These are phyloP conservation scores for Arothron firmamentum DNA, from an alignment of 2,113 vertebrate genomes.

Conservation along the genomic window DNA sequence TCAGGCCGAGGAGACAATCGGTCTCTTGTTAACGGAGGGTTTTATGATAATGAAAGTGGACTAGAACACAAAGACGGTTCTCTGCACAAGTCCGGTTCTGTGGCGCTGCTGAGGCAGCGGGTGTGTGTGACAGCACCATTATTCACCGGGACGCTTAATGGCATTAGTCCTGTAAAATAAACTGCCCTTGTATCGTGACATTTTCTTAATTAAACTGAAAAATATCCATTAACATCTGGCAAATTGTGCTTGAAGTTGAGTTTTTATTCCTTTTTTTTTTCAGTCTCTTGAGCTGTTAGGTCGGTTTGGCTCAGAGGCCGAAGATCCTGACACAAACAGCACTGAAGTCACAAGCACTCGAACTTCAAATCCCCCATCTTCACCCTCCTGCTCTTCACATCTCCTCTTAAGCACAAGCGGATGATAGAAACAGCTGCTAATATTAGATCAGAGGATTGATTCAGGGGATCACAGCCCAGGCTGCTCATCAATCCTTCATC, in stretches of 20 bases:
- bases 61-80: slow-evolving; percentile 60
- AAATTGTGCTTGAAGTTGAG: background rate
- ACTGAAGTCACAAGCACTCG: no score
- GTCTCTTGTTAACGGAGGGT: slow-evolving; percentile 47
- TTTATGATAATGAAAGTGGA: slow-evolving; percentile 63
- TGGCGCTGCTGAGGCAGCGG: slow-evolving; percentile 67
- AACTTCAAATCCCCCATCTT: no score
- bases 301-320: background rate
- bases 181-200: no score
- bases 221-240: slow-evolving; percentile 2
- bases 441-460: slow-evolving; percentile 38
- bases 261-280: background rate
- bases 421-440: slow-evolving; percentile 36
- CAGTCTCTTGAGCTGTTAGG: background rate
- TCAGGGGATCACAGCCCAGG: slow-evolving; percentile 35
- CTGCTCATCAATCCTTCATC: slow-evolving; percentile 54
- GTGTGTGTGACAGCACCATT: slow-evolving; percentile 69
- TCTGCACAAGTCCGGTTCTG: slow-evolving; percentile 54
- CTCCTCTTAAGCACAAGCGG: slow-evolving; percentile 6
- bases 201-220: no score
- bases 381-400: background rate
- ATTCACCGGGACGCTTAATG: slow-evolving; percentile 66
- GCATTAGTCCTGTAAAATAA: slow-evolving; percentile 51
- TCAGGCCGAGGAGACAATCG: slow-evolving; percentile 49
- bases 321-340: background rate